Percentiles rank a stretch among this genome's conserved stretches.
These are phyloP conservation scores for Mythimna loreyi DNA, from an alignment of 2,888 invertebrate genomes.

Conservation along the genomic window DNA sequence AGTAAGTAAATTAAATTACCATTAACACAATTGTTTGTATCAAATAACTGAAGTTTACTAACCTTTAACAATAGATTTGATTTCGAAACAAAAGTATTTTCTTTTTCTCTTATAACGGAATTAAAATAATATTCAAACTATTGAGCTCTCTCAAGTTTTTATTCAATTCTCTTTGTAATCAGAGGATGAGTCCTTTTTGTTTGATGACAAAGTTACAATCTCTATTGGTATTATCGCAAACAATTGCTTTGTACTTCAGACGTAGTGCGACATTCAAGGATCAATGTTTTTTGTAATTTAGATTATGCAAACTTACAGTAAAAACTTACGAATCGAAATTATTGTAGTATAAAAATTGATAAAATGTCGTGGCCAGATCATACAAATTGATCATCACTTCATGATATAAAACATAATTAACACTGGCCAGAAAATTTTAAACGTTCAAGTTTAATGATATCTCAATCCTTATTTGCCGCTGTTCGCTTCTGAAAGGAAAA, in stretches of 20 bases:
- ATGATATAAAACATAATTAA: no score
- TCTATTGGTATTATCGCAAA: constrained; percentile 38
- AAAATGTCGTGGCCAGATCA: no score
- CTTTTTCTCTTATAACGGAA: constrained; percentile 18
- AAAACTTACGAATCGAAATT: constrained; percentile 17
- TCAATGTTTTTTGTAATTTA: constrained; percentile 35
- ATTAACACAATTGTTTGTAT: constrained; percentile 10
- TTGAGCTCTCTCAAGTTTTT: constrained; percentile 29
- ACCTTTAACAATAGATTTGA: constrained; percentile 1
- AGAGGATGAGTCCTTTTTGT: constrained; percentile 34
- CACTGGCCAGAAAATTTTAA: no score
- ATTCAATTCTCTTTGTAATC: constrained; percentile 52
- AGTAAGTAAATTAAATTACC: neutral
- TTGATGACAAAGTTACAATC: constrained; percentile 46
- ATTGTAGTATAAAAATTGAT: constrained; percentile 22
- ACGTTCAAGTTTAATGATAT: no score
- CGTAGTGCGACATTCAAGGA: constrained; percentile 10
- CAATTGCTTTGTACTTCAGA: constrained; percentile 17
- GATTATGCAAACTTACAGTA: constrained; percentile 21
- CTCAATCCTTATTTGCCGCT: no score
- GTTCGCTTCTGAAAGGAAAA: no score
- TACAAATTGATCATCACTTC: no score
- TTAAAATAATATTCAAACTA: constrained; percentile 40
- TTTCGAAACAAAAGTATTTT: constrained; percentile 30
- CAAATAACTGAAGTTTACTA: constrained; percentile 2